These are phyloP conservation scores for Virgularia gustaviana DNA, from an alignment of 92 coral and sea anemone species.

Conservation along the genomic window DNA sequence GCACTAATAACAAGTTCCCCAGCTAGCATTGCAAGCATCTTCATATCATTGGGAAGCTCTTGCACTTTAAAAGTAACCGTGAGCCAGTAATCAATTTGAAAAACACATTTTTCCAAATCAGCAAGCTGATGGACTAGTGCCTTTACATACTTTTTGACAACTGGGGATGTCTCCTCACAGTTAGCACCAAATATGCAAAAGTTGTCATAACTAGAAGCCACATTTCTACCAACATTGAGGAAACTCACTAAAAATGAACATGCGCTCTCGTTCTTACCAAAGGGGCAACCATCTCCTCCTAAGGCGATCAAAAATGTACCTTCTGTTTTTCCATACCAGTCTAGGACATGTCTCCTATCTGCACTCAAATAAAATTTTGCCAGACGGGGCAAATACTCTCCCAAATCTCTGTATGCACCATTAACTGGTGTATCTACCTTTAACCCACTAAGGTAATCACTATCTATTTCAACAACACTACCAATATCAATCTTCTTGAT, in stretches of 20 bases:
- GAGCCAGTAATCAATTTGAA: slow-evolving; percentile 45
- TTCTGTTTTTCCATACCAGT: slow-evolving; percentile 71
- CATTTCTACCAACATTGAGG: slow-evolving; percentile 62
- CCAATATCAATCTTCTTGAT: slow-evolving; percentile 54
- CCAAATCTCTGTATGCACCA: slow-evolving; percentile 61
- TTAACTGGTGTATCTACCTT: slow-evolving; percentile 30
- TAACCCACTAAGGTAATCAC: slow-evolving; percentile 33
- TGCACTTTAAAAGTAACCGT: slow-evolving; percentile 47
- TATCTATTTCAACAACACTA: slow-evolving; percentile 41
- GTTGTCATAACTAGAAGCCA: slow-evolving; percentile 62
- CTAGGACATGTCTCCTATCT: slow-evolving; percentile 38
- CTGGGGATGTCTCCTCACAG: slow-evolving; percentile 56
- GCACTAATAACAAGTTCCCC: slow-evolving; percentile 33
- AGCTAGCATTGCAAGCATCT: slow-evolving; percentile 36
- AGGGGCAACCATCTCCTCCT: slow-evolving; percentile 72
- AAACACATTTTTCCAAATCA: slow-evolving; percentile 33
- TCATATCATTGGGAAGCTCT: slow-evolving; percentile 64
- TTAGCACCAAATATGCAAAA: slow-evolving; percentile 68
- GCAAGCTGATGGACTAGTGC: slow-evolving; percentile 32
- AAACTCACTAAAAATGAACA: slow-evolving; percentile 65
- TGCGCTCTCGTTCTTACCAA: slow-evolving; percentile 69
- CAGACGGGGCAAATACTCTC: slow-evolving; percentile 55
- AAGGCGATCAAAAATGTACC: slow-evolving; percentile 63
- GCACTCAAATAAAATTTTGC: slow-evolving; percentile 56
- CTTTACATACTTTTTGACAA: slow-evolving; percentile 57